Evolutionary conservation across 2,797 vertebrate species (phyloP), one percentile per base, ranked within the genome.

Genomic region (Helicolenus hilgendorfi): DNA sequence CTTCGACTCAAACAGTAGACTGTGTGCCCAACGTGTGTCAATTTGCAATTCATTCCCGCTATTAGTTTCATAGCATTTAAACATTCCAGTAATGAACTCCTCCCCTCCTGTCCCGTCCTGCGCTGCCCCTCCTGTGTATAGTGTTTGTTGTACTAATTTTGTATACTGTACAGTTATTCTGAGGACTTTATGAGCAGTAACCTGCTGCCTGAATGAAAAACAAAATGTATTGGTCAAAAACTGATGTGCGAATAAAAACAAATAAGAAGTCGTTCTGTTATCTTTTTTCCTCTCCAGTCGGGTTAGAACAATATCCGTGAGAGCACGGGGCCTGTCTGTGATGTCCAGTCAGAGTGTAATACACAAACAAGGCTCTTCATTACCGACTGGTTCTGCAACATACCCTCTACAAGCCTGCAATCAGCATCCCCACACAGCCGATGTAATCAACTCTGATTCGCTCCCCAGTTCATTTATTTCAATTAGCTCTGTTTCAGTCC

Each of bases 131-230:
- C 63, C 71, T 92, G 60, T 97, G 95, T 96, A 96, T 92, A 95
- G 93, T 94, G 72, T 95, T 90, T 85, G 89, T 95, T 96, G 87
- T 95, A 92, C 83, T 95, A 81, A 95, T 94, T 96, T 97, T 96
- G 93, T 93, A 95, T 93, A 89, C 88, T 98, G 97, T 98, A 97
- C 97, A 97, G 96, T 95, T 96, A 94, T 95, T 95, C 92, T 90
- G 89, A 95, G 83, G 89, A 93, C 70, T 86, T 94, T 91, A 78
- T 89, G 83, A 94, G 84, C 81, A 88, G 91, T 91, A 90, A 81
- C 74, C 83, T 80, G 84, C 87, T 92, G 89, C 86, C 87, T 89
- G 89, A 91, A 89, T 92, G 89, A 89, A 92, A 92, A 90, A 87
- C 26, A 87, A 92, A 55, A 77, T 95, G 87, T 91, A 94, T 91